Conservation (phyloP, 1,140 invertebrate species). For the Hyphantria cunea region DNA sequence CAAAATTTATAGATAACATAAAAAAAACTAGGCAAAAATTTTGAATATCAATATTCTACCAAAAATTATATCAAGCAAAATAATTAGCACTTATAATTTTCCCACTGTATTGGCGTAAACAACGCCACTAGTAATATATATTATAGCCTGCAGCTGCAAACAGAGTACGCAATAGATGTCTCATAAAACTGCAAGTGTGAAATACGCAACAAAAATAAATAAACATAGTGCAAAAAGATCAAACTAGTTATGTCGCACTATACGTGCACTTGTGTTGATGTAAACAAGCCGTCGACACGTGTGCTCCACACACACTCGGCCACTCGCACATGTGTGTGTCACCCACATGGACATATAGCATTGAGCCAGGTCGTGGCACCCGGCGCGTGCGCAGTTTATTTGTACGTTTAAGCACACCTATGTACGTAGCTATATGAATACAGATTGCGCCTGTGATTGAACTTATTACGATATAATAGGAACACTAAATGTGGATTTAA, state of each 20-base stretch:
- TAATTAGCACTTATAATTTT: too few relatives aligned
- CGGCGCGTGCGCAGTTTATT: slow-evolving; percentile 64
- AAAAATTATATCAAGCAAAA: too few relatives aligned
- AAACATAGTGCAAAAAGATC: slow-evolving; percentile 30
- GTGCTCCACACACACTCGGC: slow-evolving; percentile 35
- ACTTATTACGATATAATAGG: slow-evolving; percentile 20
- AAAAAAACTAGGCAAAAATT: too few relatives aligned
- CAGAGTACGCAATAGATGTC: too few relatives aligned
- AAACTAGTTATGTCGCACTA: slow-evolving; percentile 33
- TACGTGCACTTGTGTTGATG: slow-evolving; percentile 57
- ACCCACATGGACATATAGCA: slow-evolving; percentile 49
- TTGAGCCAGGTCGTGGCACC: slow-evolving; percentile 77
- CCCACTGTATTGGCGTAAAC: too few relatives aligned
- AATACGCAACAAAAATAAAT: background rate
- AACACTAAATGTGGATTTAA: too few relatives aligned
- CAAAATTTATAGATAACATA: too few relatives aligned
- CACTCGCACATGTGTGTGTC: slow-evolving; percentile 20
- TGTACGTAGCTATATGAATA: slow-evolving; percentile 18
- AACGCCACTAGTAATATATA: too few relatives aligned
- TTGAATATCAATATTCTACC: too few relatives aligned
- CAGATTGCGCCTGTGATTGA: slow-evolving; percentile 19
- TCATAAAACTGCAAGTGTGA: background rate
- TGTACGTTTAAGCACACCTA: slow-evolving; percentile 27
- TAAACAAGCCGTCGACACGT: slow-evolving; percentile 56
- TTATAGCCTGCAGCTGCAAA: too few relatives aligned